These are phyloP conservation scores for Leptinotarsa juncta DNA, from an alignment of 2,888 invertebrate genomes.

Conservation along the genomic window DNA sequence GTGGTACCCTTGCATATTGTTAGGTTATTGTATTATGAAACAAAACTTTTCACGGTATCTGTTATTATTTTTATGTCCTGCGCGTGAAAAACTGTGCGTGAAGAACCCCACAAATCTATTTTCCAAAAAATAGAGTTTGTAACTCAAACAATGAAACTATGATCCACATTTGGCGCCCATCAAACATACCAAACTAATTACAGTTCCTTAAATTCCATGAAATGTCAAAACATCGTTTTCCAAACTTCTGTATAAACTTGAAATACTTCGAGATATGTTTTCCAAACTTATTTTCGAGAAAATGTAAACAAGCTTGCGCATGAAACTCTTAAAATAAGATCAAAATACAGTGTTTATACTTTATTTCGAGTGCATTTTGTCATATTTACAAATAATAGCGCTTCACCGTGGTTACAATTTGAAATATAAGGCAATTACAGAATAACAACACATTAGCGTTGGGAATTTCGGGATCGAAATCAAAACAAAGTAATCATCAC, in stretches of 20 bases:
- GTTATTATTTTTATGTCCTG: no score
- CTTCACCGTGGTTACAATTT: slow-evolving; percentile 2
- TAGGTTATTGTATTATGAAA: no score
- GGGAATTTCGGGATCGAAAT: background rate
- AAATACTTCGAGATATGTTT: background rate
- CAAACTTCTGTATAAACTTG: background rate
- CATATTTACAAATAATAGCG: slow-evolving; percentile 47
- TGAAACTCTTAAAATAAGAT: slow-evolving; percentile 10
- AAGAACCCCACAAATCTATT: no score
- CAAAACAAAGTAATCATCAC: slow-evolving; percentile 9
- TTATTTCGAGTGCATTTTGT: slow-evolving; percentile 43
- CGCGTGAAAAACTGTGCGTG: no score
- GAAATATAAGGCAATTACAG: background rate
- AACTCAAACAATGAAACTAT: no score
- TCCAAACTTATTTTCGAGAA: background rate
- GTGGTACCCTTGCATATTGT: no score
- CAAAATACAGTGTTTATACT: slow-evolving; percentile 28
- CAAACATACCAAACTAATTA: no score
- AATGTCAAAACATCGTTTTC: background rate
- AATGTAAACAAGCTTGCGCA: slow-evolving; percentile 2
- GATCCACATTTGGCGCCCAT: no score
- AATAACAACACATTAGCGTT: slow-evolving; percentile 1
- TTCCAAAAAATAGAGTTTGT: no score
- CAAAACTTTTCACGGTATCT: no score
- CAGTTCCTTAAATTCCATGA: no score